Conservation (phyloP, 2,888 invertebrate species). For the Ditula angustiorana region DNA sequence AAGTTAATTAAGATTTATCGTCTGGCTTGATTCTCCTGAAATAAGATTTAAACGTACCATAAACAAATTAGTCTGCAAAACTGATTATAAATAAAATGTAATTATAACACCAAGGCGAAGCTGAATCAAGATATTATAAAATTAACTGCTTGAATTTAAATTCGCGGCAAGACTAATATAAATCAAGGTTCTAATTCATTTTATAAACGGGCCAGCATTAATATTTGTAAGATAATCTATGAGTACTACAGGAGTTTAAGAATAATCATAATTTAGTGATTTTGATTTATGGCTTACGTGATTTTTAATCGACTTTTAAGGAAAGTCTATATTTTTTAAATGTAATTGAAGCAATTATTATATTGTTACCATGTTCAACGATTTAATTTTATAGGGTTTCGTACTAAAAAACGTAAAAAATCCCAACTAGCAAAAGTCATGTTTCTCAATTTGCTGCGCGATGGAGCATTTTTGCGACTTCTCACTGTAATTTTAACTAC, state of each 20-base stretch:
- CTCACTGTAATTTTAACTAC: too few relatives aligned
- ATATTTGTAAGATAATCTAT: slow-evolving; percentile 10
- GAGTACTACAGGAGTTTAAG: neutral
- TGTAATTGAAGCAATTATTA: too few relatives aligned
- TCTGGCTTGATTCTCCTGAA: neutral
- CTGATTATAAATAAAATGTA: neutral
- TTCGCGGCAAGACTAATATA: slow-evolving; percentile 4
- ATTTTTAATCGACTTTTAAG: too few relatives aligned
- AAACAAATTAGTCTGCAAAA: neutral
- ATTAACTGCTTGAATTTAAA: slow-evolving; percentile 10
- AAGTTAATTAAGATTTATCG: neutral
- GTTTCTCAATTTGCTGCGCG: too few relatives aligned
- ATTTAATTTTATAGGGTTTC: too few relatives aligned
- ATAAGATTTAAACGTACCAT: neutral
- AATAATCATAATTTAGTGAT: neutral
- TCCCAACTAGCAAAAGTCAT: too few relatives aligned
- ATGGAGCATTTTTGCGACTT: too few relatives aligned
- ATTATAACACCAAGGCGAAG: neutral
- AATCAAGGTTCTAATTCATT: slow-evolving; percentile 19
- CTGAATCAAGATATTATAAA: slow-evolving; percentile 3
- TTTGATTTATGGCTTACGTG: too few relatives aligned
- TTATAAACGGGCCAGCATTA: slow-evolving; percentile 1
- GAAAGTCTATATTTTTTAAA: too few relatives aligned
- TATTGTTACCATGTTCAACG: too few relatives aligned
- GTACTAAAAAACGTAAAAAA: too few relatives aligned